Evolutionary conservation across 2,888 invertebrate species (phyloP).

Genomic region (Megamerina dolium): DNA sequence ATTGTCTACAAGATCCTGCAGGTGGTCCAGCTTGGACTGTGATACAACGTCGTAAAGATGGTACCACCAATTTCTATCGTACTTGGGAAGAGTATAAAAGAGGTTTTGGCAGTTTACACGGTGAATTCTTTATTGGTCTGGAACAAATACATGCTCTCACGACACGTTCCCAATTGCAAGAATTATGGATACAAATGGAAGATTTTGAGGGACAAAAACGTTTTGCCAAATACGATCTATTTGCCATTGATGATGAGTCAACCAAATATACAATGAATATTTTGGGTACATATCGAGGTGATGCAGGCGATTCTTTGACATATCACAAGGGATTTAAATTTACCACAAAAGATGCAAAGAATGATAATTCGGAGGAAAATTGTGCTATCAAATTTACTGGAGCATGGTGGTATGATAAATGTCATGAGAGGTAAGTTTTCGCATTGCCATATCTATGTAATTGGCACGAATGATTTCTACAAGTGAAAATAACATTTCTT

Average conservation of each 20-base stretch:
- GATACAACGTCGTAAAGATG: conserved; percentile 61
- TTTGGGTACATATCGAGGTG: conserved; percentile 58
- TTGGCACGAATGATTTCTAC: too few species aligned
- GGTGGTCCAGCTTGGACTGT: conserved; percentile 54
- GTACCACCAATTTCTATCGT: conserved; percentile 59
- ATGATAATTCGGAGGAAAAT: conserved; percentile 61
- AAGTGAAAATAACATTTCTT: too few species aligned
- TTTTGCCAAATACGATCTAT: conserved; percentile 57
- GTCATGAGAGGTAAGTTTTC: conserved; percentile 57
- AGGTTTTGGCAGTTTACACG: conserved; percentile 63
- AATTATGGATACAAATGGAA: conserved; percentile 58
- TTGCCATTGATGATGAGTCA: conserved; percentile 59
- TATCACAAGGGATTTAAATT: conserved; percentile 66
- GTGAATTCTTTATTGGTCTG: conserved; percentile 65
- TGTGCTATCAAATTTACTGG: conserved; percentile 62
- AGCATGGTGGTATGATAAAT: conserved; percentile 69
- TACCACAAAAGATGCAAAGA: conserved; percentile 60
- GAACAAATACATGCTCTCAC: conserved; percentile 58
- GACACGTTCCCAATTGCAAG: conserved; percentile 44
- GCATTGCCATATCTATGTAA: too few species aligned
- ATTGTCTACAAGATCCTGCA: conserved; percentile 3
- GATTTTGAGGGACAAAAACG: conserved; percentile 55
- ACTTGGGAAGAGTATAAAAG: conserved; percentile 60
- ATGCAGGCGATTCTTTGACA: conserved; percentile 60
- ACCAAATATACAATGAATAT: conserved; percentile 60